Conservation (phyloP, 1,140 invertebrate genomes). For the Fopius arisanus region DNA sequence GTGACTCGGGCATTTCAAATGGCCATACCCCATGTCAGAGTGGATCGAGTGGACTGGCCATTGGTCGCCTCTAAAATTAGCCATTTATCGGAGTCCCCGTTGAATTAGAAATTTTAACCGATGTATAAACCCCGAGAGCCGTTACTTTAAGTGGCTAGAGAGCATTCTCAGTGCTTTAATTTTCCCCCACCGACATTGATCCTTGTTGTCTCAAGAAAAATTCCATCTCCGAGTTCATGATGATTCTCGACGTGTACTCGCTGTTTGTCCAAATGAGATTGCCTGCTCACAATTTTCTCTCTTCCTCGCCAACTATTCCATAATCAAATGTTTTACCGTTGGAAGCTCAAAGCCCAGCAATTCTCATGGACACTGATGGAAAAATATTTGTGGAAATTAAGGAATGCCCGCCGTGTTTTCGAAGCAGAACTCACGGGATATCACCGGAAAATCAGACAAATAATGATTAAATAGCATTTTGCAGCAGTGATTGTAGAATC, state of each 20-base stretch:
- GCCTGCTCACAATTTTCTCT: background rate
- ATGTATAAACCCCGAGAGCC: background rate
- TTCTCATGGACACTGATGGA: background rate
- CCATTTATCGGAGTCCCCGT: background rate
- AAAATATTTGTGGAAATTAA: constrained; percentile 5
- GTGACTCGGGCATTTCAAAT: constrained; percentile 3
- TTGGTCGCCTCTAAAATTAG: background rate
- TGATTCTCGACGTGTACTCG: background rate
- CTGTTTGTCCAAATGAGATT: constrained; percentile 13
- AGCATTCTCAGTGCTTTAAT: background rate
- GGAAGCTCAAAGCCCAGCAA: background rate
- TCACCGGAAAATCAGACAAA: background rate
- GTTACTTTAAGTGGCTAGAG: constrained; percentile 2
- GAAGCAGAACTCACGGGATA: background rate
- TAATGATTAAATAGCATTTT: constrained; percentile 1
- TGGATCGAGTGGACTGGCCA: background rate
- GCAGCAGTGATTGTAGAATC: background rate
- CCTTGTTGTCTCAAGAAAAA: background rate
- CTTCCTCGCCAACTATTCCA: background rate
- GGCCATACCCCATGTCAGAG: background rate
- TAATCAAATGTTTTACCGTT: constrained; percentile 11
- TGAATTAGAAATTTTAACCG: constrained; percentile 12
- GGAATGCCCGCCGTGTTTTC: too few relatives aligned
- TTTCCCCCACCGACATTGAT: background rate
- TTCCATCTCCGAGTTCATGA: background rate